A percentile compares a stretch with the other conserved stretches of the same genome.
Conservation (phyloP, 2,113 vertebrate genomes). For the Tragelaphus buxtoni region DNA sequence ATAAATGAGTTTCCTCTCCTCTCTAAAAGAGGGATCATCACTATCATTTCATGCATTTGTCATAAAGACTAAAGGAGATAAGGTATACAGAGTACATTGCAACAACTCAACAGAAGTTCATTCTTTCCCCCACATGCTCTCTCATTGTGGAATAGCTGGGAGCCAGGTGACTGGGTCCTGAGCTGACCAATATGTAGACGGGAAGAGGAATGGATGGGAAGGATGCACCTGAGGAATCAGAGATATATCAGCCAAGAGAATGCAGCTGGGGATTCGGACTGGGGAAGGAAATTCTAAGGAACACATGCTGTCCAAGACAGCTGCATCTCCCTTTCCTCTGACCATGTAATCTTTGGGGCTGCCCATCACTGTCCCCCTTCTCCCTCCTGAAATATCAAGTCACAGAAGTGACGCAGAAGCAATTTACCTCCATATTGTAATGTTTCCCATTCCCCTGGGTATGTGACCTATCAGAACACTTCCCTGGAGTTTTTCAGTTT, state of each 20-base stretch:
- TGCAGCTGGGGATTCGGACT: too few relatives aligned
- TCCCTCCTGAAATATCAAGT: neutral
- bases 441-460: accelerated
- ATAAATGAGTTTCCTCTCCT: neutral
- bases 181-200: neutral
- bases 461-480: neutral
- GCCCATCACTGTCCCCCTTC: neutral
- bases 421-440: neutral
- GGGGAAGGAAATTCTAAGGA: neutral
- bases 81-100: neutral
- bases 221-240: neutral
- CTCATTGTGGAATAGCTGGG: neutral
- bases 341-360: neutral
- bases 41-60: neutral
- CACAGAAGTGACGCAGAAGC: neutral
- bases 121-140: neutral
- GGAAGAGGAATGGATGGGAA: neutral
- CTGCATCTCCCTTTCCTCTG: neutral
- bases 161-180: neutral
- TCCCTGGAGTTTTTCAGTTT: neutral
- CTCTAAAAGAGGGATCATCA: neutral
- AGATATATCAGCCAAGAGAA: neutral
- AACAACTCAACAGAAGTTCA: neutral
- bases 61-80: neutral
- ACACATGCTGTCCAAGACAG: neutral